These are phyloP conservation scores for Henricia sp. DNA, from an alignment of 53 echinoderm and acorn worm genomes.

Conservation along the genomic window DNA sequence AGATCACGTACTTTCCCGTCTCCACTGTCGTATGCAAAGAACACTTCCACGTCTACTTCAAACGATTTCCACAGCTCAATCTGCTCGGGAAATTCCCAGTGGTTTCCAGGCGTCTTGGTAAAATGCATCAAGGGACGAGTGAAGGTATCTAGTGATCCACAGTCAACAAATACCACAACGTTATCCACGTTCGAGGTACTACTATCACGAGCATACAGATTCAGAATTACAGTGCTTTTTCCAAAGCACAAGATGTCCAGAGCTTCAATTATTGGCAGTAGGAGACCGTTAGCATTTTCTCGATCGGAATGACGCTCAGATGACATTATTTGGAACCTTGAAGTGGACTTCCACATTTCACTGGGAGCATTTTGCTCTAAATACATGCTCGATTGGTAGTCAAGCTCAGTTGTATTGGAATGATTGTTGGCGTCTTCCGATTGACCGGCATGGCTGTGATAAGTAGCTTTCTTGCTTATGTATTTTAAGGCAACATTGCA, in stretches of 20 bases:
- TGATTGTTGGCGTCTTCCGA: background rate
- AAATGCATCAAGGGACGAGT: background rate
- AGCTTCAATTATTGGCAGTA: constrained; percentile 9
- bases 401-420: background rate
- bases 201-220: background rate
- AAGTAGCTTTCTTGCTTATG: background rate
- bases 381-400: background rate
- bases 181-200: constrained; percentile 8
- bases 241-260: constrained; percentile 12
- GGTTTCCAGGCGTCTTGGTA: background rate
- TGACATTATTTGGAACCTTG: no score
- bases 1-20: background rate
- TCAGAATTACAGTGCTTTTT: constrained; percentile 17
- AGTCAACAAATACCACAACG: constrained; percentile 10
- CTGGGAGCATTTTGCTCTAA: background rate
- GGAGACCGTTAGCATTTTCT: no score
- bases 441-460: background rate
- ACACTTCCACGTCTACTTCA: background rate
- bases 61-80: background rate
- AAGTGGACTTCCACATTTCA: no score
- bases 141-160: background rate
- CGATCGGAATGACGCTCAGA: no score
- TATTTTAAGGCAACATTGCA: constrained; percentile 3
- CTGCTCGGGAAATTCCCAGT: constrained; percentile 1
- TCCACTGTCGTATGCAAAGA: constrained; percentile 9